A percentile compares a stretch with the other conserved stretches of the same genome.
Evolutionary conservation across 2,113 vertebrate species (phyloP).

Genomic region (Bufo gargarizans): DNA sequence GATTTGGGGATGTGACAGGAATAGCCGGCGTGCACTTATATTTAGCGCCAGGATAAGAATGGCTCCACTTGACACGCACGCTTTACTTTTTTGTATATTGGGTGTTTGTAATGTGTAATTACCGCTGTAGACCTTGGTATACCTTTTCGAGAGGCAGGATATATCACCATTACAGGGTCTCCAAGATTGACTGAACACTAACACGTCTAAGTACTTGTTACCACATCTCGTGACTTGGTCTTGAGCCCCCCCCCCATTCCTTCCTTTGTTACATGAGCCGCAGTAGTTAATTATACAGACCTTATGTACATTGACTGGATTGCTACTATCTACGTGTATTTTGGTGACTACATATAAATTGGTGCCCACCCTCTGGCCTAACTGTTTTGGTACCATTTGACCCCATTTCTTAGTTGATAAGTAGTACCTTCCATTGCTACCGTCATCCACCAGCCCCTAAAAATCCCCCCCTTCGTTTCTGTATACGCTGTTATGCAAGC

Average conservation of each 20-base stretch:
- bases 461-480: not conserved
- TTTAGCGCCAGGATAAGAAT: not conserved
- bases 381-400: not conserved
- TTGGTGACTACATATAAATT: not conserved
- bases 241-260: not conserved
- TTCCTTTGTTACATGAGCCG: not conserved
- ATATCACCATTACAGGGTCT: too few relatives aligned
- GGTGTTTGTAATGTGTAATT: not conserved
- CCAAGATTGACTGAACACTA: too few relatives aligned
- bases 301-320: too few relatives aligned
- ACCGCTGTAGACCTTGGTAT: too few relatives aligned
- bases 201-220: not conserved
- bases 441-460: not conserved
- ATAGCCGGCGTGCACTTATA: not conserved
- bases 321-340: not conserved
- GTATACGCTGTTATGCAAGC: too few relatives aligned
- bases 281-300: not conserved
- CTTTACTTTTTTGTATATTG: not conserved
- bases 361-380: not conserved
- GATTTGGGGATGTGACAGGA: not conserved
- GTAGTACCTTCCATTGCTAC: too few relatives aligned
- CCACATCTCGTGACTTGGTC: not conserved
- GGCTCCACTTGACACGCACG: not conserved
- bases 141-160: too few relatives aligned
- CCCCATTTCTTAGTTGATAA: not conserved